Base-by-base conservation (phyloP, 2,888 invertebrate species). In the Luffia ferchaultella region DNA sequence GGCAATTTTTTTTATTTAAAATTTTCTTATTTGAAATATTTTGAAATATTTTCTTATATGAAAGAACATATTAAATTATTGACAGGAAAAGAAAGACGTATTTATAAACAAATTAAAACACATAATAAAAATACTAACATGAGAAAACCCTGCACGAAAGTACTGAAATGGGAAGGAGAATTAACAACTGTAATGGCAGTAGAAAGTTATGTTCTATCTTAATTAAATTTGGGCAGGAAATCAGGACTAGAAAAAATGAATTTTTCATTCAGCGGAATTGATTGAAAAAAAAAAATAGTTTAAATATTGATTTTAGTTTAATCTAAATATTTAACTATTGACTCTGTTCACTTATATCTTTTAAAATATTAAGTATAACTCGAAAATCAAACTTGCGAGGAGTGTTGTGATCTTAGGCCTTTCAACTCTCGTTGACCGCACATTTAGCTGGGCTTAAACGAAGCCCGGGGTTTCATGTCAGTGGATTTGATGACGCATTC, bases 401-500 rank as follows among this genome's bases (percentile, higher is more conserved):
- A n/a, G 30, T 30, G 12, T 30, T 30, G 30, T 7, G 12, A 30
- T 30, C 30, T 7, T 12, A 12, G 30, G 5, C 30, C 5, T 12
- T 30, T 30, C 30, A 30, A 3, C 3, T 7, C 30, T 30, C 5
- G 30, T 12, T 30, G 57, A 42, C 43, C 43, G n/a, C 17, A 16
- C 43, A 5, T 16, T 3, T 9, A 42, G 15, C 40, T n/a, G n/a
- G 7, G n/a, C 43, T n/a, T n/a, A 42, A n/a, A 3, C 43, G 16
- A 5, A n/a, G 5, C 7, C 43, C 43, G 16, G 43, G n/a, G 15
- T 40, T 40, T 42, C 20, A 3, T 2, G 20, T 46, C n/a, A 20
- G 46, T 12, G 20, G 5, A 20, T 46, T 46, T 46, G 20, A 46
- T 20, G 46, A 46, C 7, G 19, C 30, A 46, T 46, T 46, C 46